Evolutionary conservation across 2,797 vertebrate genomes (phyloP).

Genomic region (Phataginus tetradactyla): DNA sequence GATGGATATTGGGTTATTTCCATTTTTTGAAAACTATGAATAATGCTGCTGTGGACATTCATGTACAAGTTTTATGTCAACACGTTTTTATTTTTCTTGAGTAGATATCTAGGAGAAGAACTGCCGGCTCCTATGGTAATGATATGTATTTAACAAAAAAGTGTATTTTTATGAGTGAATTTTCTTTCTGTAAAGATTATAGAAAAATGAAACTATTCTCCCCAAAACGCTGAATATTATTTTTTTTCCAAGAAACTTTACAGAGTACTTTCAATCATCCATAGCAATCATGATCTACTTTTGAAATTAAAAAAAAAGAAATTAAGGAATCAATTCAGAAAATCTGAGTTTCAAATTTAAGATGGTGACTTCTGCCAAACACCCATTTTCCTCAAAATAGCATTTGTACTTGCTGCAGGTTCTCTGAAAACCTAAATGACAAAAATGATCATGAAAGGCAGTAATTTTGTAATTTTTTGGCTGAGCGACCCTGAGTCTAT

Average conservation of each 20-base stretch:
- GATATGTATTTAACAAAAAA: background rate
- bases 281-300: background rate
- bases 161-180: background rate
- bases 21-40: background rate
- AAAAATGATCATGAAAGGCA: conserved; percentile 70
- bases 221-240: background rate
- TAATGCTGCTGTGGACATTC: background rate
- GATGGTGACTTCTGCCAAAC: conserved; percentile 8
- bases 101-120: background rate
- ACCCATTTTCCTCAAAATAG: conserved; percentile 64
- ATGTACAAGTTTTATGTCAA: background rate
- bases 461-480: conserved; percentile 80
- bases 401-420: conserved; percentile 38
- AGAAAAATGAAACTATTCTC: background rate
- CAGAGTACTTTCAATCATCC: background rate
- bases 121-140: background rate
- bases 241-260: background rate
- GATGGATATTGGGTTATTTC: background rate
- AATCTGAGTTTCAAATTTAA: conserved; percentile 30
- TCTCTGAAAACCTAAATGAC: conserved; percentile 73
- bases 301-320: background rate
- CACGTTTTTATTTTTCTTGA: background rate
- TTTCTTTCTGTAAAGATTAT: background rate
- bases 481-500: conserved; percentile 69
- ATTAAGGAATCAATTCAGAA: background rate